These are phyloP conservation scores for Lathamus discolor DNA, from an alignment of 2,113 vertebrate genomes.

Conservation along the genomic window DNA sequence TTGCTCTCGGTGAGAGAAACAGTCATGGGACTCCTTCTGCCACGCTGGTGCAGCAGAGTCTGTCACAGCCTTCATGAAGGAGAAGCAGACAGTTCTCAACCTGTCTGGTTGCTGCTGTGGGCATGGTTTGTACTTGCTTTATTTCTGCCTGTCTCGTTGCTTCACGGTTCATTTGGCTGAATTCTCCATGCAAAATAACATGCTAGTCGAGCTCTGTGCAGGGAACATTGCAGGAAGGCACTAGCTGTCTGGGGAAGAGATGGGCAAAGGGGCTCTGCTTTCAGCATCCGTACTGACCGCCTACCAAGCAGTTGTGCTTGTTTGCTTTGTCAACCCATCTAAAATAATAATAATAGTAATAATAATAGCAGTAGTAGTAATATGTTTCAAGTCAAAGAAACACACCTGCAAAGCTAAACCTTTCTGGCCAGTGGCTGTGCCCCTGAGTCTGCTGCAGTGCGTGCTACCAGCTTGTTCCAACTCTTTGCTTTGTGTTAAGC, in stretches of 20 bases:
- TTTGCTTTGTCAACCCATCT: not conserved
- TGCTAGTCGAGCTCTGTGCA: not conserved
- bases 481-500: not conserved
- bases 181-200: not conserved
- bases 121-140: conserved; percentile 37
- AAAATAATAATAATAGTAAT: not conserved
- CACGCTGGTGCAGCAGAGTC: rapidly evolving
- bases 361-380: not conserved
- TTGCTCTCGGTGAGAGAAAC: not conserved
- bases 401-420: not conserved
- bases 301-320: not conserved
- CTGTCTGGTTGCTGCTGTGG: conserved; percentile 32
- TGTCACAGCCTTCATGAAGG: not conserved
- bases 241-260: not conserved
- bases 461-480: not conserved
- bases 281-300: not conserved
- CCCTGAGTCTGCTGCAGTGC: not conserved
- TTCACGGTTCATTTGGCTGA: conserved; percentile 50
- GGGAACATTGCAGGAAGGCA: not conserved
- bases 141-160: conserved; percentile 16
- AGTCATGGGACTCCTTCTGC: not conserved
- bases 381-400: not conserved
- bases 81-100: conserved; percentile 47
- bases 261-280: conserved; percentile 8
- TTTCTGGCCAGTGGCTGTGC: not conserved